Conservation (phyloP, 2,888 invertebrate species). For the Margaritifera margaritifera region DNA sequence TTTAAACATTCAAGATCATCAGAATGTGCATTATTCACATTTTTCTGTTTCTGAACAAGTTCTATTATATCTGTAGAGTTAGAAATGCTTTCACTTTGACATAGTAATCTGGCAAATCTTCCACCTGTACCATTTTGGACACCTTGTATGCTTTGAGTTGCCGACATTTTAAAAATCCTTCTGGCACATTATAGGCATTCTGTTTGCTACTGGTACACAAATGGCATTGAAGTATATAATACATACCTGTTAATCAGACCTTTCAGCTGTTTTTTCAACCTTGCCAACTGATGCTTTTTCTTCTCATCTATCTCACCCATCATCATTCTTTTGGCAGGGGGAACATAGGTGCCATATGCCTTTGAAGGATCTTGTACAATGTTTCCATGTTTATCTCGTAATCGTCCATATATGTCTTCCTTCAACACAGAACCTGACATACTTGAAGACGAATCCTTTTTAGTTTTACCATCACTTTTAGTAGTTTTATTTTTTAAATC, state of each 20-base stretch:
- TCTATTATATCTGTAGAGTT: too few relatives aligned
- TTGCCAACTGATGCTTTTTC: constrained; percentile 77
- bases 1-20: too few relatives aligned
- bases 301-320: constrained; percentile 70
- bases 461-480: constrained; percentile 9
- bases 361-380: constrained; percentile 75
- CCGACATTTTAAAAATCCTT: too few relatives aligned
- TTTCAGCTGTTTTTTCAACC: constrained; percentile 84
- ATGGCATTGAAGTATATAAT: not conserved
- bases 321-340: constrained; percentile 84
- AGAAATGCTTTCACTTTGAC: too few relatives aligned
- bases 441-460: constrained; percentile 28
- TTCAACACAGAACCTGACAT: constrained; percentile 81
- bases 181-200: not conserved
- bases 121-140: too few relatives aligned
- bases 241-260: too few relatives aligned
- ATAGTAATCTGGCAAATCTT: too few relatives aligned
- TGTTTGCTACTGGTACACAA: not conserved
- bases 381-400: constrained; percentile 86
- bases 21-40: too few relatives aligned
- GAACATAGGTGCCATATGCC: constrained; percentile 81
- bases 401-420: constrained; percentile 93
- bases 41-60: too few relatives aligned
- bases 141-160: too few relatives aligned
- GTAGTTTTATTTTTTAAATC: constrained; percentile 4